phyloP scores from a whole-genome alignment of 2,113 vertebrate genomes.

The Bufo gargarizans region DNA sequence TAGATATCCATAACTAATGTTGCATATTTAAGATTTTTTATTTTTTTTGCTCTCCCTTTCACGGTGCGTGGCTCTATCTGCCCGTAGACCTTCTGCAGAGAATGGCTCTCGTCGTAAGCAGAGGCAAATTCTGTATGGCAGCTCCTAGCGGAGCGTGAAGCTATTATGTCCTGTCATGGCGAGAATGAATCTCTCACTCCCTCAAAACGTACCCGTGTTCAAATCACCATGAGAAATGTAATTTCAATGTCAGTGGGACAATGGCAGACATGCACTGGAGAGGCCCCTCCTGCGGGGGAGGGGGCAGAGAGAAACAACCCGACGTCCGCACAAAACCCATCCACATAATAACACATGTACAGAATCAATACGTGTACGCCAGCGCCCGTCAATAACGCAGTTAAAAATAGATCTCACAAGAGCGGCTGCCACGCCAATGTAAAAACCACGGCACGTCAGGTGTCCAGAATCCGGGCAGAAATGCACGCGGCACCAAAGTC shows the following conservation, averaged over 20 bases:
- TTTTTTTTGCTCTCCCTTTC: not conserved
- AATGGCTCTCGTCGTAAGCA: not conserved
- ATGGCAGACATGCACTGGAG: constrained; percentile 15
- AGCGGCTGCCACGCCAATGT: not conserved
- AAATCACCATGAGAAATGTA: constrained; percentile 41
- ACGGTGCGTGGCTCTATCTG: not conserved
- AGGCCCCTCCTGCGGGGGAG: not conserved
- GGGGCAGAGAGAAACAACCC: not conserved
- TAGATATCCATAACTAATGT: not conserved
- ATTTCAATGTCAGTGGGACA: constrained; percentile 33
- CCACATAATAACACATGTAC: constrained; percentile 24
- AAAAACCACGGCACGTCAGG: not conserved
- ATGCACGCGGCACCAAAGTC: not conserved
- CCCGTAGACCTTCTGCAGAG: not conserved
- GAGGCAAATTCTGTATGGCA: constrained; percentile 14
- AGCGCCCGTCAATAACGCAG: not conserved
- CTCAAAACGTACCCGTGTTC: constrained; percentile 21
- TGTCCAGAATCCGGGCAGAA: not conserved
- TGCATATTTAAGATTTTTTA: not conserved
- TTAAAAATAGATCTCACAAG: not conserved
- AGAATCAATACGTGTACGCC: constrained; percentile 27
- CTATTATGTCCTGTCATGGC: constrained; percentile 32
- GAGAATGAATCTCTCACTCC: constrained; percentile 19
- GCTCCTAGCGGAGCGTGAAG: constrained; percentile 23
- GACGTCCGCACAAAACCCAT: constrained; percentile 12